Evolutionary conservation across 2,797 vertebrate genomes (phyloP).

Genomic region (Cuniculus paca): DNA sequence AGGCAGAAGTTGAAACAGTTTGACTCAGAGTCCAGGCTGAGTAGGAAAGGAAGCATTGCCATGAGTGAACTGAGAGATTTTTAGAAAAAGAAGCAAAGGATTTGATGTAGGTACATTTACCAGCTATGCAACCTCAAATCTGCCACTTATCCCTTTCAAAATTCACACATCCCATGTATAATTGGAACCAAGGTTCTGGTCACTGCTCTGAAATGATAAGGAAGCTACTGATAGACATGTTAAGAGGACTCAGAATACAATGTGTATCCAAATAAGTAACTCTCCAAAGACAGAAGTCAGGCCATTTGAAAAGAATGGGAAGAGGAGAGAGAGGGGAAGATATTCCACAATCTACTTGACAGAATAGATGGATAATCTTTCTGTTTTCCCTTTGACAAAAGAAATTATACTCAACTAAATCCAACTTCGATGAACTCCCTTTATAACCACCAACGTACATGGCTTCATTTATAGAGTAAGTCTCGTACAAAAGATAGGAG

Average conservation of each 20-base stretch:
- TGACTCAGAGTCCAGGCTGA: too few relatives aligned
- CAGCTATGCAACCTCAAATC: background rate
- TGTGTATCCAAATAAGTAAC: background rate
- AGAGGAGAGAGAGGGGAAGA: background rate
- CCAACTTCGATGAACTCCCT: background rate
- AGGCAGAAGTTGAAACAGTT: background rate
- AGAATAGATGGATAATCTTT: background rate
- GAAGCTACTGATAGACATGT: background rate
- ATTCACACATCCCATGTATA: background rate
- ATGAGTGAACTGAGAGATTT: background rate
- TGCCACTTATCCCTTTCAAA: background rate
- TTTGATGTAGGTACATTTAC: background rate
- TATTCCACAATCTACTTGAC: background rate
- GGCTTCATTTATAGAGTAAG: background rate
- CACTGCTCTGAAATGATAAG: background rate
- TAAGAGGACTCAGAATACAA: background rate
- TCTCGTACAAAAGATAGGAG: background rate
- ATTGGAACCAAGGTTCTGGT: background rate
- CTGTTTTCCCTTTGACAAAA: background rate
- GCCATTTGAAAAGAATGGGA: background rate
- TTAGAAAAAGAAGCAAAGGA: background rate
- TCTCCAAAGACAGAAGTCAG: background rate
- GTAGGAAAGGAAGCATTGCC: background rate
- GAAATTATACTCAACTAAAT: background rate
- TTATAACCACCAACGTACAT: background rate